Base-by-base conservation (phyloP, 2,113 vertebrate species). In the Phoxinus phoxinus region DNA sequence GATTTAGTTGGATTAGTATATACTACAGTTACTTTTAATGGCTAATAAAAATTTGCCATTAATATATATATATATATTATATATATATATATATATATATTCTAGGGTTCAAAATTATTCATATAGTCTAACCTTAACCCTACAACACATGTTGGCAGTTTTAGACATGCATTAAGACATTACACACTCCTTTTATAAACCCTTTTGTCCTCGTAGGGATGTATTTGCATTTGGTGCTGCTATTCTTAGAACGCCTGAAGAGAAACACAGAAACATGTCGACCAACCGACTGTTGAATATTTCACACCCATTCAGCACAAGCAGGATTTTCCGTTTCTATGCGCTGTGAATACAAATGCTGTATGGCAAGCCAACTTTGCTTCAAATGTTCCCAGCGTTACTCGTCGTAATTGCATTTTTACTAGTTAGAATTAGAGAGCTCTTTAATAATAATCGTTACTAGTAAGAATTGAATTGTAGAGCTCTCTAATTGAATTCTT, bases 271-370 rank as follows among this genome's bases (percentile, higher is more conserved):
- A 80, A 17, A 27, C 7, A 44, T n/a, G 44, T 35, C 1, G 6
- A 63, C 37, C 37, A 44, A 25, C 76, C 3, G 37, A 44, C 58
- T 80, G 35, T 56, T 59, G 53, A 59, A 37, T 46, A 63, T 63
- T 80, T n/a, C 59, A 58, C 76, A 78, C 23, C 17, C 53, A 15
- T 59, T 78, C 67, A 11, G 32, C 67, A 37, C 32, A 71, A 71
- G 19, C 67, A 73, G 37, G 71, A 25, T n/a, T 73, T 80, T 80
- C 11, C 1, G 2, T 58, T n/a, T 78, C 56, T 41, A 44, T 10
- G n/a, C 1, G 58, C 37, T n/a, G n/a, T 74, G 71, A 74, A 74
- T n/a, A 74, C 59, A 63, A n/a, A 63, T 56, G 11, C 71, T 25
- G 23, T 46, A 51, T 51, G 48, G 48, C 48, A 51, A 51, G 48